Percentiles rank a stretch among this genome's conserved stretches.
These are phyloP conservation scores for Pogoniulus pusillus DNA, from an alignment of 2,797 vertebrate species.

Conservation along the genomic window DNA sequence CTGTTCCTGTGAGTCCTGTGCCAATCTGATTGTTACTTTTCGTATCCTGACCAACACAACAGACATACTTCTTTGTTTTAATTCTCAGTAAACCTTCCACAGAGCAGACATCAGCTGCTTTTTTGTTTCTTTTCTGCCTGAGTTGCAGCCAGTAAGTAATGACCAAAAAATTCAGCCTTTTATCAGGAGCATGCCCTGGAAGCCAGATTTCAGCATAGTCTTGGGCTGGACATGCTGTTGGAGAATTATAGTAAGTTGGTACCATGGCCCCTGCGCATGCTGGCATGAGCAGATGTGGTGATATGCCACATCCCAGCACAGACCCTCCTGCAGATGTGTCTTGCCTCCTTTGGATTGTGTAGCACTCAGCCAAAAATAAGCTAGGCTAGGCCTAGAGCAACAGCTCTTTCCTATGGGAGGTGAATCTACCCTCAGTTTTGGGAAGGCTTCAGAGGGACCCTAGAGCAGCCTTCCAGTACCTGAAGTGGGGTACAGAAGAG, in stretches of 20 bases:
- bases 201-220: background rate
- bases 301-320: background rate
- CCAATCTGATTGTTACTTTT: background rate
- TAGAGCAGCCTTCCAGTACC: no score
- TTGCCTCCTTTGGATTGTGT: background rate
- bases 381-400: background rate
- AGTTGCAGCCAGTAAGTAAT: background rate
- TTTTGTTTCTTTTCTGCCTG: background rate
- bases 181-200: background rate
- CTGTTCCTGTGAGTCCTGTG: background rate
- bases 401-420: background rate
- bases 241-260: background rate
- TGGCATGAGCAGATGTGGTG: background rate
- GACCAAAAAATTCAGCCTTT: background rate
- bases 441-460: background rate
- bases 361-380: background rate
- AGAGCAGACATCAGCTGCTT: background rate
- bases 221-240: rapidly evolving
- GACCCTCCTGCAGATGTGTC: background rate
- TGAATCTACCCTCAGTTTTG: background rate
- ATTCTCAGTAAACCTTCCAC: background rate
- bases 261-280: rapidly evolving
- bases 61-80: background rate
- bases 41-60: background rate
- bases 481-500: no score